These are phyloP conservation scores for Brachyalestes nurse DNA, from an alignment of 2,797 vertebrate genomes.

Conservation along the genomic window DNA sequence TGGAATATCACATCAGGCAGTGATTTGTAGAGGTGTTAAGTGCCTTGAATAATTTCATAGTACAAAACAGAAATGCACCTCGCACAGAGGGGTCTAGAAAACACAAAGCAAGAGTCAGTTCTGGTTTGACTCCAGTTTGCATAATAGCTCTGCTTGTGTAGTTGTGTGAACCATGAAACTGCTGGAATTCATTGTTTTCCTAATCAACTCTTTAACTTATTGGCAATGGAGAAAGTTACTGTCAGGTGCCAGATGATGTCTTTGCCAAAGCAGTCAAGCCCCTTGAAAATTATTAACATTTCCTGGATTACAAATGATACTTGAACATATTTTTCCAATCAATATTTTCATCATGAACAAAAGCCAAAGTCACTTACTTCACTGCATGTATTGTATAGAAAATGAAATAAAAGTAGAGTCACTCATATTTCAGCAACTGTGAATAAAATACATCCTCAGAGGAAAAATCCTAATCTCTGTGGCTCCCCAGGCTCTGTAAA, in stretches of 20 bases:
- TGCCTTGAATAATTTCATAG: neutral
- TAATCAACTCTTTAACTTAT: neutral
- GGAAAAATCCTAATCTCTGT: neutral
- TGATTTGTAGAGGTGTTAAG: neutral
- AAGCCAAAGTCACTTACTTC: no score
- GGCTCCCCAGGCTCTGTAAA: neutral
- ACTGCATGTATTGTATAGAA: no score
- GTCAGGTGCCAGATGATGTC: neutral
- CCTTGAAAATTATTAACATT: neutral
- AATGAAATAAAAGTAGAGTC: no score
- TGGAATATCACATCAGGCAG: neutral
- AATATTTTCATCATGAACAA: no score
- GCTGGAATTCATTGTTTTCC: neutral
- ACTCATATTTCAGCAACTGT: no score
- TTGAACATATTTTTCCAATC: neutral
- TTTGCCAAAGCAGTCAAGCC: neutral
- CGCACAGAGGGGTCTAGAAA: neutral
- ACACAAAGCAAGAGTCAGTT: neutral
- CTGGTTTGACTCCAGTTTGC: neutral
- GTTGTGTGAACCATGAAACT: neutral
- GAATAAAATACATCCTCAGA: neutral
- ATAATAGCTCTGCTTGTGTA: neutral
- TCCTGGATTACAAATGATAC: neutral
- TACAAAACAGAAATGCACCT: neutral
- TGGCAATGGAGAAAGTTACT: neutral